Conservation (phyloP, 2,113 vertebrate genomes). For the Notarius quadriscutis region DNA sequence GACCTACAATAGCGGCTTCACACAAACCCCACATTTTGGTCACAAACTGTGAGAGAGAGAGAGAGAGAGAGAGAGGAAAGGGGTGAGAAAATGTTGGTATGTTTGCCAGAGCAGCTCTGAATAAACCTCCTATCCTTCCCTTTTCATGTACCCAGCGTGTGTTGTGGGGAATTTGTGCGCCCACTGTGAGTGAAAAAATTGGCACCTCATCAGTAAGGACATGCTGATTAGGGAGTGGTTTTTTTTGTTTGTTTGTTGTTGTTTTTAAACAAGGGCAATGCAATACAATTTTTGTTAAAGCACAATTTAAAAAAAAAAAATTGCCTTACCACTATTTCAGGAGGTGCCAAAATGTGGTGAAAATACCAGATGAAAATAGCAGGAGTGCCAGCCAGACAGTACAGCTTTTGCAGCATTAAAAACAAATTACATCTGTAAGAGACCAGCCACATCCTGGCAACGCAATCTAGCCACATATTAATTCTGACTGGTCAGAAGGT, state of each 20-base stretch:
- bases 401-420: background rate
- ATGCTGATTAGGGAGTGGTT: conserved; percentile 13
- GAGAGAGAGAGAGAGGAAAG: background rate
- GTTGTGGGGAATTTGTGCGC: background rate
- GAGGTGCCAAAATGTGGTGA: background rate
- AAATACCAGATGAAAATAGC: background rate
- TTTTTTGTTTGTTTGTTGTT: background rate
- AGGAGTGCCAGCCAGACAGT: background rate
- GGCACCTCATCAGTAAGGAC: conserved; percentile 26
- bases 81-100: background rate
- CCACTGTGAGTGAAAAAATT: conserved; percentile 13
- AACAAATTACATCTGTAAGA: background rate
- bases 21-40: conserved; percentile 23
- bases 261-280: background rate
- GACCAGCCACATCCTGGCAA: background rate
- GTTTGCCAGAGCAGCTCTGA: background rate
- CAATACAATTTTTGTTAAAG: background rate
- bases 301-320: background rate
- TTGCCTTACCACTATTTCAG: background rate
- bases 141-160: conserved; percentile 28
- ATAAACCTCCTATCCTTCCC: conserved; percentile 21
- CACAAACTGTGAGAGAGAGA: background rate
- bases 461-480: background rate
- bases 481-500: background rate
- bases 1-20: conserved; percentile 28